Evolutionary conservation across 2,888 invertebrate genomes (phyloP).

Genomic region (Deilephila porcellus): DNA sequence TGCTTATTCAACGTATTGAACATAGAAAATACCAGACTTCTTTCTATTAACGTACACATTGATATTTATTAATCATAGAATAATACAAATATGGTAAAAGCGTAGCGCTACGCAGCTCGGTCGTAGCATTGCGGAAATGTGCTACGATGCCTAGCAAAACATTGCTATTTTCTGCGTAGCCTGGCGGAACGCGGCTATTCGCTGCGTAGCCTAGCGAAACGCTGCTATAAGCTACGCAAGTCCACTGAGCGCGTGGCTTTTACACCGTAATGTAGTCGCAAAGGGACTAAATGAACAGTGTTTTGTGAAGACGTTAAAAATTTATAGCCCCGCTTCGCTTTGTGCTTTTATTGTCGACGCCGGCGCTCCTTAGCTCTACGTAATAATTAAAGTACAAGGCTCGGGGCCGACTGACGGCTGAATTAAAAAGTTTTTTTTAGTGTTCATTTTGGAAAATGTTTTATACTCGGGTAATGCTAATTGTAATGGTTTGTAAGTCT

Average conservation of each 20-base stretch:
- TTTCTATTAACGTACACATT: not conserved
- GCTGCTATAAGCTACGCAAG: conserved; percentile 18
- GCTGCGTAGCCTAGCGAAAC: conserved; percentile 10
- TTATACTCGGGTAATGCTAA: conserved; percentile 27
- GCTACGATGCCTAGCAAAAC: not conserved
- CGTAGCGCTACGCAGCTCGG: too few species aligned
- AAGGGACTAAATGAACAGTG: conserved; percentile 67
- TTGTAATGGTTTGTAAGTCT: conserved; percentile 26
- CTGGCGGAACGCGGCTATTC: conserved; percentile 10
- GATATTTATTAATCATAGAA: too few species aligned
- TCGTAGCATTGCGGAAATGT: too few species aligned
- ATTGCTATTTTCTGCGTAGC: conserved; percentile 10
- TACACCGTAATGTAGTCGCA: conserved; percentile 42
- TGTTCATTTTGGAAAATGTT: conserved; percentile 28
- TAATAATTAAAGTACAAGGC: conserved; percentile 50
- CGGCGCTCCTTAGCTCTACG: conserved; percentile 37
- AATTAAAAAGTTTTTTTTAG: conserved; percentile 46
- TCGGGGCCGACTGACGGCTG: conserved; percentile 42
- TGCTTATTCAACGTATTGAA: not conserved
- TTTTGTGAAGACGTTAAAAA: conserved; percentile 78
- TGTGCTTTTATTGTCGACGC: conserved; percentile 64
- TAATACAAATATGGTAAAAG: too few species aligned
- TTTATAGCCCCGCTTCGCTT: conserved; percentile 67
- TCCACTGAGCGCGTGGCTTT: conserved; percentile 1
- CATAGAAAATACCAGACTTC: not conserved